Conservation (phyloP, 2,888 invertebrate species). For the Xestia sexstrigata region DNA sequence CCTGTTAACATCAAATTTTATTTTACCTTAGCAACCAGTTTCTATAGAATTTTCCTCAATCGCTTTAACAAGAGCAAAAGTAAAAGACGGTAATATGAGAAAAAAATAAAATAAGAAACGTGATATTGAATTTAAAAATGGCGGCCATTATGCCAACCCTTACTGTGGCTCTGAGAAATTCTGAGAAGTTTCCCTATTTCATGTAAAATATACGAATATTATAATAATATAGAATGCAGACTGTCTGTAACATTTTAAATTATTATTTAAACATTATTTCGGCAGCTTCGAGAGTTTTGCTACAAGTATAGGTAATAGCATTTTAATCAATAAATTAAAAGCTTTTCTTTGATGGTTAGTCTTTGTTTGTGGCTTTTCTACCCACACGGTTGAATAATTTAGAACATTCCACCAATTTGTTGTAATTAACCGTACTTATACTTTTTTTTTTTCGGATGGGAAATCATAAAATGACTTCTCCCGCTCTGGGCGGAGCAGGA, state of each 20-base stretch:
- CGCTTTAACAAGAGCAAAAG: not conserved
- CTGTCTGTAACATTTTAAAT: slow-evolving; percentile 29
- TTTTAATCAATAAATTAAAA: slow-evolving; percentile 10
- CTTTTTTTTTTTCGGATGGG: no score
- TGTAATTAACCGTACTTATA: not conserved
- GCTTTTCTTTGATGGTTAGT: not conserved
- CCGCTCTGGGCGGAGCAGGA: no score
- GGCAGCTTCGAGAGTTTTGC: not conserved
- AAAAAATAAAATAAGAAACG: not conserved
- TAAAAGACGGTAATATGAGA: not conserved
- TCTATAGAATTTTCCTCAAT: slow-evolving; percentile 12
- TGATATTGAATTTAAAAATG: slow-evolving; percentile 10
- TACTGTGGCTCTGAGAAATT: slow-evolving; percentile 1
- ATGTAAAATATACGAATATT: slow-evolving; percentile 16
- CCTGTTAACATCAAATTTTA: not conserved
- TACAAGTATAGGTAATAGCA: not conserved
- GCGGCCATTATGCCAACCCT: slow-evolving; percentile 2
- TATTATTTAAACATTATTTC: not conserved
- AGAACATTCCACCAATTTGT: not conserved
- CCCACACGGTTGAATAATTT: not conserved
- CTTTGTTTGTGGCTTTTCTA: slow-evolving; percentile 1
- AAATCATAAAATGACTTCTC: no score
- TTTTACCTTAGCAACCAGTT: slow-evolving; percentile 11
- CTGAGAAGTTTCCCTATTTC: slow-evolving; percentile 9
- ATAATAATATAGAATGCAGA: not conserved